phyloP scores from a whole-genome alignment of 2,797 vertebrate species.

The Poecilia picta region DNA sequence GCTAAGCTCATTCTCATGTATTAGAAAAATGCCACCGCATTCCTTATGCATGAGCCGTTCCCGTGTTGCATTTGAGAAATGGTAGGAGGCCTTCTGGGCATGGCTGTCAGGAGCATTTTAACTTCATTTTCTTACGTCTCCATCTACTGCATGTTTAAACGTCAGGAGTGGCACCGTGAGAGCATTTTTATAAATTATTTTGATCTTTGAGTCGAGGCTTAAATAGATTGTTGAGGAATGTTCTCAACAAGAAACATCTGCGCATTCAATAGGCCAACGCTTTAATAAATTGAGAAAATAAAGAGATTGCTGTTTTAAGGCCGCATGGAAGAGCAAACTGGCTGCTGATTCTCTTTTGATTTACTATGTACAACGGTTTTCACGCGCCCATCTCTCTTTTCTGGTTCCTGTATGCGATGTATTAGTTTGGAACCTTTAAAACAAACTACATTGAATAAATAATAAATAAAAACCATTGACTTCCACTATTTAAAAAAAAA shows the following conservation, averaged over 20 bases:
- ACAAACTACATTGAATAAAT: neutral
- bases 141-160: conserved; percentile 1
- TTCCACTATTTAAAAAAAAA: neutral
- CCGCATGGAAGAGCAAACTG: conserved; percentile 13
- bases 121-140: neutral
- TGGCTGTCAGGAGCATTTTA: conserved; percentile 39
- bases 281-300: conserved; percentile 26
- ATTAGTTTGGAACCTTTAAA: neutral
- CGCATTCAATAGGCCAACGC: conserved; percentile 55
- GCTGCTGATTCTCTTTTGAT: conserved; percentile 20
- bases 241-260: conserved; percentile 8
- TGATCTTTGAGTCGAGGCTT: conserved; percentile 28
- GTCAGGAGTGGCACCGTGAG: conserved; percentile 15
- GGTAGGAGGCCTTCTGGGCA: conserved; percentile 23
- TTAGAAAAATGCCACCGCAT: conserved; percentile 56
- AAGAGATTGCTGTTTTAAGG: conserved; percentile 36
- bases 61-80: conserved; percentile 30
- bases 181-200: conserved; percentile 31
- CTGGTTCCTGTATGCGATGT: too few relatives aligned
- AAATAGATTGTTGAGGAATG: conserved; percentile 42
- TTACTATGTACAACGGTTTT: conserved; percentile 4
- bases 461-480: neutral
- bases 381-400: neutral
- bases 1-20: conserved; percentile 72
- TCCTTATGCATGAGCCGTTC: conserved; percentile 46